Conservation (phyloP, 2,888 invertebrate genomes). For the Rhagium mordax region DNA sequence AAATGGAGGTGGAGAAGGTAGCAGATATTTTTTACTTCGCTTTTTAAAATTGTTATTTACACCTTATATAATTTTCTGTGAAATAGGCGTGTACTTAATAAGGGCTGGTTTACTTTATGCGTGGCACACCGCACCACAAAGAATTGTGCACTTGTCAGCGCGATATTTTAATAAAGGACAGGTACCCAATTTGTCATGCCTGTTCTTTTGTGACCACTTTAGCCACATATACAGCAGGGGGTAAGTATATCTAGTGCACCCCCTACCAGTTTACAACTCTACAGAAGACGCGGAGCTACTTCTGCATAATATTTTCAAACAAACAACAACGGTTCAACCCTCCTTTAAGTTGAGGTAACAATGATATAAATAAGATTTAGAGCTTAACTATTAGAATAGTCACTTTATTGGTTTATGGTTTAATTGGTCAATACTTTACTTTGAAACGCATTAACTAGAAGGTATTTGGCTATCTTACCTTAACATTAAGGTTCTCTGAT, state of each 20-base stretch:
- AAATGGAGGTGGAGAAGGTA: not conserved
- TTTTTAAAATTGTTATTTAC: not conserved
- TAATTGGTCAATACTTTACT: constrained; percentile 45
- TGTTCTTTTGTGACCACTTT: constrained; percentile 31
- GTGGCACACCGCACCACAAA: constrained; percentile 11
- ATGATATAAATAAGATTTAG: constrained; percentile 39
- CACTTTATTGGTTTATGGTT: constrained; percentile 48
- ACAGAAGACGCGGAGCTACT: not conserved
- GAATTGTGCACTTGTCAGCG: constrained; percentile 37
- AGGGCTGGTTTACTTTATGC: not conserved
- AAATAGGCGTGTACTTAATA: not conserved
- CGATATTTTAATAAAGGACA: constrained; percentile 34
- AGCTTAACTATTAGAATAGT: constrained; percentile 32
- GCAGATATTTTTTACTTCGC: not conserved
- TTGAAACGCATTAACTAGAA: constrained; percentile 37
- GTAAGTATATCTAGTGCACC: constrained; percentile 45
- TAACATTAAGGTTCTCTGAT: constrained; percentile 39
- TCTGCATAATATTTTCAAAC: constrained; percentile 44
- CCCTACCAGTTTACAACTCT: constrained; percentile 1
- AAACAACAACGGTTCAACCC: constrained; percentile 42
- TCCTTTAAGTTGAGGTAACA: constrained; percentile 28
- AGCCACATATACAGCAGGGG: constrained; percentile 40
- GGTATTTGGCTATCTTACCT: constrained; percentile 32
- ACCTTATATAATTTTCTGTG: too few species aligned
- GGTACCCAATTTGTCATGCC: constrained; percentile 24